Evolutionary conservation across 2,888 invertebrate genomes (phyloP), one percentile per base, ranked within the genome.

Genomic region (Cheilosia soror): DNA sequence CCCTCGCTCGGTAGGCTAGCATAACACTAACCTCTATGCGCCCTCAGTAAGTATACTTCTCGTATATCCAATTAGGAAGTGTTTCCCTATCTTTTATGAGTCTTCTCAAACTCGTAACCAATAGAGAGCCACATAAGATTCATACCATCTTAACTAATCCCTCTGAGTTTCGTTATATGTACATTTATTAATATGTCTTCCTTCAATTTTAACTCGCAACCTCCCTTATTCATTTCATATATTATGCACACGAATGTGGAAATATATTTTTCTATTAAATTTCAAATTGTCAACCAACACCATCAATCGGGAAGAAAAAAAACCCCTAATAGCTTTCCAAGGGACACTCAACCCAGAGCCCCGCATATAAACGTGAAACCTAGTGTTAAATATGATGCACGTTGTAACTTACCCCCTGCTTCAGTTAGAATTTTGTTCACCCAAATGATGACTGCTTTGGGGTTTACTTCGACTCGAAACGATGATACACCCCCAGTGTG

Each of bases 211-310:
- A 55, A 20, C 75, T 11, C 11, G 37, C 37, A n/a, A 33, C 5
- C n/a, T 9, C 53, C 31, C 29, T 73, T 53, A 20, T 11, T 37
- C 49, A 15, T 60, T 13, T 55, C 42, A 37, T 37, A 4, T 37
- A 37, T 37, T 37, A 37, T 37, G 37, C 15, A 65, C 62, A 20
- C 15, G 53, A 68, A 63, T 51, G 20, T 55, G 9, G 4, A 40
- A 37, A 58, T 79, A 51, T 13, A 66, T 60, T 44, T 76, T 81
- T 37, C 44, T 81, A 81, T 85, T 62, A 81, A 76, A 85, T 85
- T 72, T 72, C 85, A 85, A 76, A 85, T 81, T 81, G 77, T 72
- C 76, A 76, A 25, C 60, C 71, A 66, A 76, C 76, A 81, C 80
- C 84, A 80, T 85, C 84, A 76, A 80, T 84, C 84, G 60, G n/a